phyloP scores from a whole-genome alignment of 2,797 vertebrate species.

The Acrocephalus scirpaceus region DNA sequence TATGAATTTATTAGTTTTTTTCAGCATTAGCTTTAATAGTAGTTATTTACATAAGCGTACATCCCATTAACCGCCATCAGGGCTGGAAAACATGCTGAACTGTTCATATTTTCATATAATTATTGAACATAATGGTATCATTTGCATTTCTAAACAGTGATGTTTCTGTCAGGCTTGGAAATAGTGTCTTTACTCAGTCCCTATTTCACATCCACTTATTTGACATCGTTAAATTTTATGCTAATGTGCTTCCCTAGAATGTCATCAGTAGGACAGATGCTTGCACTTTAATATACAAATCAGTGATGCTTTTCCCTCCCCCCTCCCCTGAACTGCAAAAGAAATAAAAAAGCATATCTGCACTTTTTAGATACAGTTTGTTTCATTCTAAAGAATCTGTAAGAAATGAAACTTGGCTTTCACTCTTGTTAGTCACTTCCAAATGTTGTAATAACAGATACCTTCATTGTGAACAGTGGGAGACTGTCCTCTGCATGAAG shows the following conservation, averaged over 20 bases:
- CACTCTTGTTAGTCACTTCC: slow-evolving; percentile 33
- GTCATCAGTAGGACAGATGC: slow-evolving; percentile 86
- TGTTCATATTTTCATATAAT: slow-evolving; percentile 89
- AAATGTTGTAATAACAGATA: slow-evolving; percentile 33
- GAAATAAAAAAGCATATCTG: slow-evolving; percentile 67
- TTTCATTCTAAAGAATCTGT: slow-evolving; percentile 60
- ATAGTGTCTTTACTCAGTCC: slow-evolving; percentile 83
- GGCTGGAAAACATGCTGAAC: slow-evolving; percentile 88
- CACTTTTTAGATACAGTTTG: slow-evolving; percentile 73
- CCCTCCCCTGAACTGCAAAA: slow-evolving; percentile 68
- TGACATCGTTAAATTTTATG: slow-evolving; percentile 87
- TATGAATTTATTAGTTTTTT: slow-evolving; percentile 87
- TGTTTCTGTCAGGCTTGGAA: slow-evolving; percentile 85
- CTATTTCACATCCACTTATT: slow-evolving; percentile 86
- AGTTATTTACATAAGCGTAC: slow-evolving; percentile 88
- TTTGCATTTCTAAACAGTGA: slow-evolving; percentile 87
- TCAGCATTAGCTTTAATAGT: slow-evolving; percentile 88
- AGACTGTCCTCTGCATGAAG: neutral
- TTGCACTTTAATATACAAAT: slow-evolving; percentile 83
- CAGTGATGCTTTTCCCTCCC: slow-evolving; percentile 76
- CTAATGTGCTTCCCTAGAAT: slow-evolving; percentile 83
- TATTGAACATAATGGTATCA: slow-evolving; percentile 88
- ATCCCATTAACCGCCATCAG: slow-evolving; percentile 86
- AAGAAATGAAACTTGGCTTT: slow-evolving; percentile 64
- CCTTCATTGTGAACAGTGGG: neutral